Evolutionary conservation across 2,797 vertebrate genomes (phyloP).

Genomic region (Poecile montanus): DNA sequence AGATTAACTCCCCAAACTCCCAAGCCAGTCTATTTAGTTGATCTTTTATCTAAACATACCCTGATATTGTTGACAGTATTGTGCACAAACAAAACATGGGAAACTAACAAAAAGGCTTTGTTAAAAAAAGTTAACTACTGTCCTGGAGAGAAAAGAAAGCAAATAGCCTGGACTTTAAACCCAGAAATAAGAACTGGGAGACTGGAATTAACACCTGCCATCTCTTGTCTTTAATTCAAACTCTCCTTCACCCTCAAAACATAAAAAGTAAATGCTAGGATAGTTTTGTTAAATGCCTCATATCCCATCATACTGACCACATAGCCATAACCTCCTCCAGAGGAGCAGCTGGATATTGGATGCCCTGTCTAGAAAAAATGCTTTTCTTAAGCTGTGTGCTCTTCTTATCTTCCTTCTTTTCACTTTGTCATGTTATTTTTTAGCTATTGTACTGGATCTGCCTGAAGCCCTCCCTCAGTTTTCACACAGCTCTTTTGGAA

Average conservation of each 20-base stretch:
- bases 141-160: neutral
- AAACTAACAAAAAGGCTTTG: neutral
- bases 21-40: neutral
- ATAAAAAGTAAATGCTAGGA: neutral
- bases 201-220: neutral
- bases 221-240: neutral
- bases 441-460: conserved; percentile 25
- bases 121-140: neutral
- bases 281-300: neutral
- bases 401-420: conserved; percentile 16
- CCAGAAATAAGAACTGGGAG: neutral
- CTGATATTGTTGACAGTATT: conserved; percentile 17
- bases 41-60: conserved; percentile 27
- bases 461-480: conserved; percentile 15
- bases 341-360: neutral
- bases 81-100: conserved; percentile 22
- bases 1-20: conserved; percentile 18
- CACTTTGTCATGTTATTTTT: neutral
- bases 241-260: neutral
- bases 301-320: neutral
- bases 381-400: neutral
- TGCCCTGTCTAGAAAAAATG: neutral
- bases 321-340: neutral
- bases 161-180: neutral
- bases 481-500: conserved; percentile 40